Conservation (phyloP, 1,140 invertebrate species). For the Anagrus nilaparvatae region DNA sequence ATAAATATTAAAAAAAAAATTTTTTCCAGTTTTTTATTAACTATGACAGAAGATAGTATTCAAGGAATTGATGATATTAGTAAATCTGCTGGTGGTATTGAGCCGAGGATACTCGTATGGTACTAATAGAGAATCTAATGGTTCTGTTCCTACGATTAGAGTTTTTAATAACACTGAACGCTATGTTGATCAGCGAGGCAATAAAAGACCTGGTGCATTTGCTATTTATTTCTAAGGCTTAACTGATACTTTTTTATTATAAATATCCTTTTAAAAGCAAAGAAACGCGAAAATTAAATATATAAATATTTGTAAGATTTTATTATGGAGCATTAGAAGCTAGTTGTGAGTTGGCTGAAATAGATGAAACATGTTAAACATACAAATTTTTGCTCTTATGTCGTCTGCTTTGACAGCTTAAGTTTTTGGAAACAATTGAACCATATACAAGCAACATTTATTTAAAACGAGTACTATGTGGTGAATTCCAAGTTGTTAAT, state of each 20-base stretch:
- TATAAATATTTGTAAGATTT: constrained; percentile 97
- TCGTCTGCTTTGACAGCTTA: constrained; percentile 98
- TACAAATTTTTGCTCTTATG: constrained; percentile 93
- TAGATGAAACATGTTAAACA: constrained; percentile 78
- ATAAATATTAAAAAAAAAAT: too few species aligned
- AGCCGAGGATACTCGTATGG: constrained; percentile 82
- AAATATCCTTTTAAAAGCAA: constrained; percentile 81
- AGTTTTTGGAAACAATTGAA: constrained; percentile 96
- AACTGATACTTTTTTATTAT: constrained; percentile 91
- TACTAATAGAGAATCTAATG: constrained; percentile 93
- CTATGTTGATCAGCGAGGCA: constrained; percentile 97
- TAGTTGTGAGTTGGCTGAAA: too few species aligned
- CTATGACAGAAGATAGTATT: constrained; percentile 93
- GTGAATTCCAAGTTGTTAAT: constrained; percentile 86
- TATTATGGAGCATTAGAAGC: too few species aligned
- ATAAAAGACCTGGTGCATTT: too few species aligned
- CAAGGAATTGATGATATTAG: constrained; percentile 97
- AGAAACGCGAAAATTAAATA: constrained; percentile 79
- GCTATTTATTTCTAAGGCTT: constrained; percentile 93
- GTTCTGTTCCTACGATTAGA: constrained; percentile 90
- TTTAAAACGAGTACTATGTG: constrained; percentile 90
- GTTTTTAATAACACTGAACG: constrained; percentile 93
- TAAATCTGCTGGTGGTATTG: constrained; percentile 95
- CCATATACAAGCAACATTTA: too few species aligned
- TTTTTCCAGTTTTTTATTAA: too few species aligned